Evolutionary conservation across 2,888 invertebrate genomes (phyloP), one percentile per base, ranked within the genome.

Genomic region (Miltochrista miniata): DNA sequence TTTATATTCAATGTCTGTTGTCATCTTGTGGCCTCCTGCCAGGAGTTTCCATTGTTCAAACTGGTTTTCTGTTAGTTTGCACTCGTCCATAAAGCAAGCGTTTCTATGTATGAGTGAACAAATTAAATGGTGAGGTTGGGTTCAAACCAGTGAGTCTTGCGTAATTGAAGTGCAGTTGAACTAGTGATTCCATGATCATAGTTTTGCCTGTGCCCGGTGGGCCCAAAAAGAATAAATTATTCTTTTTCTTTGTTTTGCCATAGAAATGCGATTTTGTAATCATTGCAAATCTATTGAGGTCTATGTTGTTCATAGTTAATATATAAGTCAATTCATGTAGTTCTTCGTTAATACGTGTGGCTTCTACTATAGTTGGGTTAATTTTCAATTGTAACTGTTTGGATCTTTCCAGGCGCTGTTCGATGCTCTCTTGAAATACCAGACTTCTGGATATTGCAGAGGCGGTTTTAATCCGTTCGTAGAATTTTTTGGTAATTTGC

Each of bases 41-140:
- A 75, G 12, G 7, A 72, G 7, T 52, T 76, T 76, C 71, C 72
- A 78, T 24, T 75, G 77, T 40, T 77, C 70, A 18, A 74, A 72
- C n/a, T 74, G 72, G 1, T 74, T 75, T 0, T 75, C 71, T 0
- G 72, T 74, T 9, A 76, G 36, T 18, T 70, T 70, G 5, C 74
- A 75, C 14, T 36, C 37, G 13, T 73, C 72, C 73, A 74, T 75
- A n/a, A 72, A 65, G 11, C 66, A 64, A 0, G 73, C 74, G 34
- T 75, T 78, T 0, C 55, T 60, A 7, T 68, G 55, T 24, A 68
- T 7, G 7, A 73, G n/a, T 24, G 5, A 24, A 0, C 43, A 73
- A 70, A 15, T 76, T 76, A 34, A 76, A 74, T 0, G 51, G 14
- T 0, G 61, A 60, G 0, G n/a, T 54, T 0, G 71, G 53, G 0